Evolutionary conservation across 1,140 invertebrate species (phyloP), one percentile per base, ranked within the genome.

Genomic region (Coptotermes formosanus): DNA sequence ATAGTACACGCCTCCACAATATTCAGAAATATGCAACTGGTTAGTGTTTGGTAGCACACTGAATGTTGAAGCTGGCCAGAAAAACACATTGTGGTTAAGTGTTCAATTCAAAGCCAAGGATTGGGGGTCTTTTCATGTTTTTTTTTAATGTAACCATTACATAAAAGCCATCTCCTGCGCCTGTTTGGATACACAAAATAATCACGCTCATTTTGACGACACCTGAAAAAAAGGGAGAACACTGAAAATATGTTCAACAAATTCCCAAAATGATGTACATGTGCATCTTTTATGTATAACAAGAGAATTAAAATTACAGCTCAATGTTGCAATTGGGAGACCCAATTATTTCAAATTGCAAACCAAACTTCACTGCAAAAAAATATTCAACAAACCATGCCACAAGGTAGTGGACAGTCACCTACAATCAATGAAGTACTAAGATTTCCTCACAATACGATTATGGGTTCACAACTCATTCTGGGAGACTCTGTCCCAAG

Each of bases 41-140:
- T 83, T 83, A 83, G 82, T 83, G 64, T 75, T 75, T 75, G 82
- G 82, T 83, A 45, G 82, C 82, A 83, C 82, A 83, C 16, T 83
- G 64, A 75, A 75, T 30, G 64, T 75, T 30, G 64, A 83, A 83
- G 82, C 82, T 25, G 82, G 82, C 82, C 82, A 83, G 48, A 83
- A 45, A 83, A 83, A 83, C 43, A 25, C 32, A 75, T 75, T 83
- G 48, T 83, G 43, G 82, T 83, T 32, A 25, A 83, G 82, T 83
- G 82, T 83, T 83, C 43, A 83, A 83, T 44, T 83, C n/a, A 75
- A 75, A 75, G 64, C 64, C n/a, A 83, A 45, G 82, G 38, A n/a
- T 83, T 14, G 82, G 82, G 82, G 38, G n/a, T 6, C 7, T 83
- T 83, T 2, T 83, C 25, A 83, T 43, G 25, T 83, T 43, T 25